These are phyloP conservation scores for Hyles vespertilio DNA, from an alignment of 1,140 invertebrate genomes.

Conservation along the genomic window DNA sequence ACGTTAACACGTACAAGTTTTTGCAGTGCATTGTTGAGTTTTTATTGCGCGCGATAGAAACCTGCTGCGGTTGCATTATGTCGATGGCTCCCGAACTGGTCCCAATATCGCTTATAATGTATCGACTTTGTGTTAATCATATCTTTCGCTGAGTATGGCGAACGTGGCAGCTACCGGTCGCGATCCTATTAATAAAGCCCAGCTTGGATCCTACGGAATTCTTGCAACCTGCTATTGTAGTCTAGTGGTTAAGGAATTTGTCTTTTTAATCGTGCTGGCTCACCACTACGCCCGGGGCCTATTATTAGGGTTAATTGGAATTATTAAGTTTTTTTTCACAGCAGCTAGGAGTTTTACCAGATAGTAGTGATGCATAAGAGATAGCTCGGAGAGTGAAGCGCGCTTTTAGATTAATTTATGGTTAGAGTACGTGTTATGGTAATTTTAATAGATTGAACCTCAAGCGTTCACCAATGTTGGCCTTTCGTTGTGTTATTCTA, in stretches of 20 bases:
- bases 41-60: slow-evolving; percentile 55
- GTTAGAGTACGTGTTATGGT: slow-evolving; percentile 46
- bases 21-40: neutral
- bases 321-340: slow-evolving; percentile 68
- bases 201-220: slow-evolving; percentile 49
- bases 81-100: slow-evolving; percentile 62
- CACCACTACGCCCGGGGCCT: slow-evolving; percentile 53
- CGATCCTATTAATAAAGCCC: slow-evolving; percentile 68
- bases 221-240: slow-evolving; percentile 67
- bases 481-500: neutral
- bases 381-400: slow-evolving; percentile 43
- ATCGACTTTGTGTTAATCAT: slow-evolving; percentile 71
- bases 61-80: slow-evolving; percentile 55
- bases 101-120: slow-evolving; percentile 69
- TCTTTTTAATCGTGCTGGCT: slow-evolving; percentile 72
- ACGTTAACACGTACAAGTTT: neutral
- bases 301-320: slow-evolving; percentile 75
- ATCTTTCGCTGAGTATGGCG: slow-evolving; percentile 63
- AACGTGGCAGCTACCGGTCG: slow-evolving; percentile 59
- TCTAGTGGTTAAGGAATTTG: slow-evolving; percentile 70
- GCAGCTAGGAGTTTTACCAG: slow-evolving; percentile 51
- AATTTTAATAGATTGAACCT: slow-evolving; percentile 44
- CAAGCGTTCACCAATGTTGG: slow-evolving; percentile 5
- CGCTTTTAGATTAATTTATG: slow-evolving; percentile 63
- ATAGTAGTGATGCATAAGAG: slow-evolving; percentile 48